Percentiles rank a stretch among this genome's conserved stretches.
Conservation (phyloP, 1,140 invertebrate genomes). For the Tetragnatha versicolor region DNA sequence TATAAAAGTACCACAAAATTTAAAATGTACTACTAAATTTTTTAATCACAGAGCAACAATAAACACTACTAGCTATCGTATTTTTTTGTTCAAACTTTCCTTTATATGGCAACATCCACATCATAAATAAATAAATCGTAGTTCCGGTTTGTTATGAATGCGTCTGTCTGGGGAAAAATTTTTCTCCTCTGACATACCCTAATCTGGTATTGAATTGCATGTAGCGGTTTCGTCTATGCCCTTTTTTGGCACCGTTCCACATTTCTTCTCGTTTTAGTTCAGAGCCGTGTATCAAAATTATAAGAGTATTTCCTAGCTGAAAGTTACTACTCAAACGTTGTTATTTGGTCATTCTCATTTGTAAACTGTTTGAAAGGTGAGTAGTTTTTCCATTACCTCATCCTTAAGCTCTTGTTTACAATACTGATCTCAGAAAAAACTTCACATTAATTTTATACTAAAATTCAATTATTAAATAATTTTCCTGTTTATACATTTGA, state of each 20-base stretch:
- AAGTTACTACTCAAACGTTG: not conserved
- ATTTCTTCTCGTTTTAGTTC: not conserved
- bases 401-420: not conserved
- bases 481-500: not conserved
- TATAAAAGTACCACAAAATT: no score
- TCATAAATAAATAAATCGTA: not conserved
- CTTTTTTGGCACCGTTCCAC: slow-evolving; percentile 40
- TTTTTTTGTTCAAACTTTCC: no score
- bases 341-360: not conserved
- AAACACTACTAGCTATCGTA: no score
- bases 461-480: not conserved
- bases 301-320: not conserved
- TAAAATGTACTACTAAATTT: no score
- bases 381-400: not conserved
- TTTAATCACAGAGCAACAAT: no score
- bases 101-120: slow-evolving; percentile 9
- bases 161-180: slow-evolving; percentile 21
- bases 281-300: not conserved
- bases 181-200: slow-evolving; percentile 16
- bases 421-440: not conserved
- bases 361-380: not conserved
- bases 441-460: not conserved
- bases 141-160: slow-evolving; percentile 31
- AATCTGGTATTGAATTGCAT: not conserved
- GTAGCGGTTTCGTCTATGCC: not conserved